Percentiles rank a stretch among this genome's conserved stretches.
Evolutionary conservation across 2,797 vertebrate genomes (phyloP).

Genomic region (Loris lydekkerianus): DNA sequence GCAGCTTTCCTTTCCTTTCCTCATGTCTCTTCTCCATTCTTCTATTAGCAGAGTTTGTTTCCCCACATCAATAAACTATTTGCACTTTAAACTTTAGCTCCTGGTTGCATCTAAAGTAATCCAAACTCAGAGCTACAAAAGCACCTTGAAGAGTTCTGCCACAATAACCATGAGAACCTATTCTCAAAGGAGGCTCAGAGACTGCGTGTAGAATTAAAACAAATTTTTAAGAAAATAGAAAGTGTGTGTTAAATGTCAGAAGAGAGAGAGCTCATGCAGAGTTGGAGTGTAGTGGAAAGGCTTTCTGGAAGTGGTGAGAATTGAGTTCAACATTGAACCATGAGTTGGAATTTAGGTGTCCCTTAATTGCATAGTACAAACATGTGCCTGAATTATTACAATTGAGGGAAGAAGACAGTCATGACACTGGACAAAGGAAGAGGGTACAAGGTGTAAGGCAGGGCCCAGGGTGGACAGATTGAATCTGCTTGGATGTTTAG

Average conservation of each 20-base stretch:
- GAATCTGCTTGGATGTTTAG: background rate
- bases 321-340: background rate
- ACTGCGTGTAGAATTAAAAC: background rate
- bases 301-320: background rate
- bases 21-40: background rate
- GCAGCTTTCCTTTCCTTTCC: background rate
- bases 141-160: background rate
- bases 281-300: background rate
- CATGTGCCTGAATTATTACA: background rate
- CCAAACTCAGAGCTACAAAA: background rate
- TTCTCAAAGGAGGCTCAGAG: background rate
- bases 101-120: background rate
- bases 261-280: background rate
- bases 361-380: background rate
- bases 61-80: background rate
- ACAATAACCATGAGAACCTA: background rate
- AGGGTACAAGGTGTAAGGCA: background rate
- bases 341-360: background rate
- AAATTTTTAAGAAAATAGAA: background rate
- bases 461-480: background rate
- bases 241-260: background rate
- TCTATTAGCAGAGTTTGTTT: background rate
- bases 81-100: background rate
- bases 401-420: background rate
- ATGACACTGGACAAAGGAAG: background rate